These are phyloP conservation scores for Variabilichromis moorii DNA, from an alignment of 2,113 vertebrate genomes.

Conservation along the genomic window DNA sequence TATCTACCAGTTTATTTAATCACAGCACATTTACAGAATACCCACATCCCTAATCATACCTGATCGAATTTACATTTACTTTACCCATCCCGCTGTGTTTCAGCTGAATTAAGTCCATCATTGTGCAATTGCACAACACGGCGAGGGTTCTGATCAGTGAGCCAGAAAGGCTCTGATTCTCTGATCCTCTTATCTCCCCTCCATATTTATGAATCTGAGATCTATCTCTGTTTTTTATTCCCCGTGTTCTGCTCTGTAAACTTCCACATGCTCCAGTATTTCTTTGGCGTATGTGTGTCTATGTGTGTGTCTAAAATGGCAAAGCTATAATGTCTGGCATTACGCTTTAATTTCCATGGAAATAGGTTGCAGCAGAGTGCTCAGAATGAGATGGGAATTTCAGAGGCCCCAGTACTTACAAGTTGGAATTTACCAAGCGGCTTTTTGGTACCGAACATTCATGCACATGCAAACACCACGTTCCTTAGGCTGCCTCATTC, in stretches of 20 bases:
- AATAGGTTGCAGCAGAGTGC: conserved; percentile 23
- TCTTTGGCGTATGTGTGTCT: neutral
- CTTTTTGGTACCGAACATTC: neutral
- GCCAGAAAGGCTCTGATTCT: neutral
- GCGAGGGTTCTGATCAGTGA: conserved; percentile 3
- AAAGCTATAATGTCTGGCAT: conserved; percentile 9
- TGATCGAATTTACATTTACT: neutral
- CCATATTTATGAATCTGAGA: conserved; percentile 22
- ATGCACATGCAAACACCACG: neutral
- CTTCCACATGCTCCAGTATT: conserved; percentile 1
- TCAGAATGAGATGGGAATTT: conserved; percentile 23
- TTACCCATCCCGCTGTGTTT: neutral
- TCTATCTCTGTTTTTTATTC: neutral
- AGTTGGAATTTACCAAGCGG: conserved; percentile 3
- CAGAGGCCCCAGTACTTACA: neutral
- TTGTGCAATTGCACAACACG: neutral
- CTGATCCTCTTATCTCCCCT: conserved; percentile 39
- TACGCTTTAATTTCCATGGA: conserved; percentile 49
- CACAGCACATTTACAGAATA: neutral
- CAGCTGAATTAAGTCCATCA: conserved; percentile 8
- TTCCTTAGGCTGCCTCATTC: neutral
- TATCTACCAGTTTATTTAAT: neutral
- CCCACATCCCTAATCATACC: neutral
- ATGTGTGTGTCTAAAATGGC: neutral
- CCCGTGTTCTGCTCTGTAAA: conserved; percentile 32